Base-by-base conservation (phyloP, 2,113 vertebrate species). In the Vimba vimba region DNA sequence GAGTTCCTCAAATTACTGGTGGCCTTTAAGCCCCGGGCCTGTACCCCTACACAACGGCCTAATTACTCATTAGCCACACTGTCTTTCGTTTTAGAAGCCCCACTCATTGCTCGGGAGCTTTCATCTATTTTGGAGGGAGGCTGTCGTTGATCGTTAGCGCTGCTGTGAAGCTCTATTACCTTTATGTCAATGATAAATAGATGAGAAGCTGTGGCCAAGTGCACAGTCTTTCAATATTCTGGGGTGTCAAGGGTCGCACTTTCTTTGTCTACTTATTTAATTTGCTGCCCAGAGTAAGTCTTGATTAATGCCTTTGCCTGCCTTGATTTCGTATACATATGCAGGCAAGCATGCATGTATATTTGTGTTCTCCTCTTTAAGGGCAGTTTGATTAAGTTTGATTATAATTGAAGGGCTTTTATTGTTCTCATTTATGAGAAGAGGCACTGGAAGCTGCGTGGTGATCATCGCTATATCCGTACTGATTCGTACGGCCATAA, bases 21-120 rank as follows among this genome's bases (percentile, higher is more conserved):
- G 93, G 93, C 92, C 92, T 91, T 83, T 93, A 91, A 85, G 85
- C 88, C 89, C 90, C 66, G 86, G 89, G 82, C 79, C 88, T 90
- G 2, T 90, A 91, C 91, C 90, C 89, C 90, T 90, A 85, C 88
- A 83, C 52, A 89, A 90, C 78, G 43, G 86, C 84, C 90, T 94
- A 91, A 93, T 93, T 92, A 93, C 89, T 88, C 86, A 89, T 94
- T 95, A 93, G 85, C 85, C 59, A 36, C 77, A 77, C 83, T 82
- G 66, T 88, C 87, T 92, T 87, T 86, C 89, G 83, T 93, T 90
- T 86, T 85, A 69, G 75, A 86, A 86, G 78, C 84, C 85, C 80
- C 30, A 36, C 78, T 88, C 84, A 39, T 88, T 79, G 84, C 75
- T 77, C 43, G 62, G n/a, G 83, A 86, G 83, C 86, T 89, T 90